Evolutionary conservation across 2,888 invertebrate species (phyloP).

Genomic region (Thymelicus acteon): DNA sequence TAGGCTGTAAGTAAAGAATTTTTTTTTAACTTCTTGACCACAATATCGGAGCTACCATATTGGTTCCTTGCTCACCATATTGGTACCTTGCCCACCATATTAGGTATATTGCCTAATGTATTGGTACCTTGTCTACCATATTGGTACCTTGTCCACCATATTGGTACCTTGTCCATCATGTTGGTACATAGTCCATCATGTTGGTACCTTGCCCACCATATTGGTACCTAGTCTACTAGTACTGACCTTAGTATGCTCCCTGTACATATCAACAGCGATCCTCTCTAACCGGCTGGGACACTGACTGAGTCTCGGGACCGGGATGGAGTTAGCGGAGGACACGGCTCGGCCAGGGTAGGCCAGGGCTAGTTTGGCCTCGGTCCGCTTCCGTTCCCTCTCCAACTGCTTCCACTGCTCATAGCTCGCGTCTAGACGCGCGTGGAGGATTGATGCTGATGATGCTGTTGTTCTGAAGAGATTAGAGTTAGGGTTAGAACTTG

Average conservation of each 20-base stretch:
- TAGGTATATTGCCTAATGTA: no score
- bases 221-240: not conserved
- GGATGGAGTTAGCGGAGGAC: conserved; percentile 90
- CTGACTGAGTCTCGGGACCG: conserved; percentile 91
- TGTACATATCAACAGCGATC: conserved; percentile 91
- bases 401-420: conserved; percentile 92
- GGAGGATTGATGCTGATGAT: conserved; percentile 86
- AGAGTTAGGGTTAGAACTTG: not conserved
- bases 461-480: conserved; percentile 67
- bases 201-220: not conserved
- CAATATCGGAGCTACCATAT: no score
- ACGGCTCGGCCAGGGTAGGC: conserved; percentile 92
- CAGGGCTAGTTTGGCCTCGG: conserved; percentile 90
- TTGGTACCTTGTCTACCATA: no score
- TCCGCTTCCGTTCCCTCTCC: conserved; percentile 92
- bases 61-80: no score
- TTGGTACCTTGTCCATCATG: no score
- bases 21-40: no score
- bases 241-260: conserved; percentile 89
- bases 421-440: conserved; percentile 89
- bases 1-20: no score
- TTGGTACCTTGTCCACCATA: no score
- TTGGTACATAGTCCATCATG: no score
- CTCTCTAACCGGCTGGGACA: conserved; percentile 91
- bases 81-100: no score